Evolutionary conservation across 2,113 vertebrate species (phyloP).

Genomic region (Rhinichthys klamathensis): DNA sequence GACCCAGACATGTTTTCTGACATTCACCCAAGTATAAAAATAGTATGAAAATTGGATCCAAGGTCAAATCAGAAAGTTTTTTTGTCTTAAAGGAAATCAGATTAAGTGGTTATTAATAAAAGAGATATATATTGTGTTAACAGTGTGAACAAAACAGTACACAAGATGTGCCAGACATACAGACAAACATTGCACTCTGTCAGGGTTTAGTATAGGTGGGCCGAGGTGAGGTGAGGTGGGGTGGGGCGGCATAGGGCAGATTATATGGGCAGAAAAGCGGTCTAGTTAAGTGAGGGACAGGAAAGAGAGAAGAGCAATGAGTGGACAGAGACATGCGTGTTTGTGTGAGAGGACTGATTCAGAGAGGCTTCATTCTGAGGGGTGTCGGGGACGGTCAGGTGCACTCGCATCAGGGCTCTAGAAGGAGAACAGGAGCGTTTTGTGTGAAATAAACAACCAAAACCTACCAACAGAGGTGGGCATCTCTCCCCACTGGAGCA

Average conservation of each 20-base stretch:
- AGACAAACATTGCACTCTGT: constrained; percentile 46
- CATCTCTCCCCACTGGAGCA: constrained; percentile 99
- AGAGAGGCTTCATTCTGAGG: constrained; percentile 33
- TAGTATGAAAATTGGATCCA: neutral
- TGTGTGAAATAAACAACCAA: constrained; percentile 60
- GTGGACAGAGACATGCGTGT: constrained; percentile 17
- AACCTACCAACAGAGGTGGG: constrained; percentile 98
- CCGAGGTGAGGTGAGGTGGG: too few relatives aligned
- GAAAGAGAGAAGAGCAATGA: constrained; percentile 27
- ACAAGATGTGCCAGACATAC: constrained; percentile 40
- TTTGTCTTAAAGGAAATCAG: neutral
- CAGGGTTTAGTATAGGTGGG: constrained; percentile 12
- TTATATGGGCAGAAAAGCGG: neutral
- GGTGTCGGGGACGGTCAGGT: constrained; percentile 53
- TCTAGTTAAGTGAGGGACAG: constrained; percentile 19
- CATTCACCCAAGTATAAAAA: neutral
- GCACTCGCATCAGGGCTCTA: constrained; percentile 39
- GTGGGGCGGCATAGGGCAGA: too few relatives aligned
- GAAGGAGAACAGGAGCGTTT: constrained; percentile 63
- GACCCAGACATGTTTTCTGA: neutral
- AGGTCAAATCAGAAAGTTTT: neutral
- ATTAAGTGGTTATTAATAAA: neutral
- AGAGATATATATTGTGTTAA: neutral
- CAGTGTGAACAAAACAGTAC: constrained; percentile 12
- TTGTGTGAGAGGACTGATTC: constrained; percentile 43